Evolutionary conservation across 1,140 invertebrate genomes (phyloP).

Genomic region (Ectropis grisescens): DNA sequence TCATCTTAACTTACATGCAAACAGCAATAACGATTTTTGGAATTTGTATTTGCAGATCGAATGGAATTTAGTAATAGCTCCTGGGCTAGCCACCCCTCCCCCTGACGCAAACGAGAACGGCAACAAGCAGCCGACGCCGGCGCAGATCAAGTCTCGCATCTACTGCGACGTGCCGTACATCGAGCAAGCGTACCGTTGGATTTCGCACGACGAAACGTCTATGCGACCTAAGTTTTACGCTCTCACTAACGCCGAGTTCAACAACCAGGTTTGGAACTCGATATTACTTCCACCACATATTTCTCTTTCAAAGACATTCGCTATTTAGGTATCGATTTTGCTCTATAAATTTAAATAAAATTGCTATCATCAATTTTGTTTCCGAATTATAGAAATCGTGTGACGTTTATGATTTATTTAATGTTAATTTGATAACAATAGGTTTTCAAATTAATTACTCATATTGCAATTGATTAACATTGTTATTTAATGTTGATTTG

Average conservation of each 20-base stretch:
- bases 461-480: too few species aligned
- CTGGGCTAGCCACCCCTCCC: conserved; percentile 43
- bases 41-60: conserved; percentile 80
- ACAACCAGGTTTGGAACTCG: conserved; percentile 75
- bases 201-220: conserved; percentile 80
- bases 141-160: conserved; percentile 65
- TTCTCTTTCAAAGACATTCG: too few species aligned
- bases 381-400: too few species aligned
- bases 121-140: conserved; percentile 34
- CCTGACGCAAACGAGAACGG: conserved; percentile 25
- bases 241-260: conserved; percentile 80
- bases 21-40: too few species aligned
- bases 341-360: not conserved
- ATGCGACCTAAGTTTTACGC: conserved; percentile 91
- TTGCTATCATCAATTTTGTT: too few species aligned
- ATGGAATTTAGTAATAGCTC: conserved; percentile 85
- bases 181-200: conserved; percentile 82
- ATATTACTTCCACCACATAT: too few species aligned
- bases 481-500: too few species aligned
- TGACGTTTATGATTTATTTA: too few species aligned
- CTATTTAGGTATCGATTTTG: not conserved
- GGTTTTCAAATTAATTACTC: too few species aligned
- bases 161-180: conserved; percentile 85
- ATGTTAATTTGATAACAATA: too few species aligned
- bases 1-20: too few species aligned